Base-by-base conservation (phyloP, 2,888 invertebrate genomes). In the Orthosia cruda region DNA sequence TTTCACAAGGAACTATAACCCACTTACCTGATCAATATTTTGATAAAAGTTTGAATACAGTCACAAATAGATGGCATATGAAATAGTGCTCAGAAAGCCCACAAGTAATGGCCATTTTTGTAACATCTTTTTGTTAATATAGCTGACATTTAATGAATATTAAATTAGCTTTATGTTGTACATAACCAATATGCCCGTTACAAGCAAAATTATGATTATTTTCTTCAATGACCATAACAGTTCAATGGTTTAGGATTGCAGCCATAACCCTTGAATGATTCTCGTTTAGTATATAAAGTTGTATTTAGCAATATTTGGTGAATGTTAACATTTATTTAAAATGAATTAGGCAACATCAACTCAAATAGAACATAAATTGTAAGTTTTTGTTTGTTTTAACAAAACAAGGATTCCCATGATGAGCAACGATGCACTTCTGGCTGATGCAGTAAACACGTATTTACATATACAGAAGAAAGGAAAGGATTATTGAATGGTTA, bases 21-120 rank as follows among this genome's bases (percentile, higher is more conserved):
- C 67, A 75, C 81, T 80, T 71, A 82, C 84, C 84, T 71, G 54
- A 0, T 47, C 1, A 62, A 40, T 55, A 0, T 20, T 63, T 54
- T 62, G 15, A 50, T 50, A 50, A 16, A 13, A 55, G 16, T 18
- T 3, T 18, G 0, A 13, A 23, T 0, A 13, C 54, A 13, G 13
- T 12, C 15, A 23, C 4, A 32, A 58, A 40, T 13, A 40, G n/a
- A 40, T 40, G 59, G 59, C 40, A 40, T n/a, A n/a, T 15, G n/a
- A 13, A 59, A 20, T 20, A 40, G n/a, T 59, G 40, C 13, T 40
- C 15, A 59, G 58, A 20, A 16, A 23, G 11, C 9, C 2, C 1
- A 11, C 15, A 9, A 18, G 13, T 61, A 15, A 15, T 20, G 4
- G 4, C 20, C 11, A 16, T n/a, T n/a, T n/a, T n/a, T n/a, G n/a